These are phyloP conservation scores for Notechis scutatus DNA, from an alignment of 2,113 vertebrate genomes.

Conservation along the genomic window DNA sequence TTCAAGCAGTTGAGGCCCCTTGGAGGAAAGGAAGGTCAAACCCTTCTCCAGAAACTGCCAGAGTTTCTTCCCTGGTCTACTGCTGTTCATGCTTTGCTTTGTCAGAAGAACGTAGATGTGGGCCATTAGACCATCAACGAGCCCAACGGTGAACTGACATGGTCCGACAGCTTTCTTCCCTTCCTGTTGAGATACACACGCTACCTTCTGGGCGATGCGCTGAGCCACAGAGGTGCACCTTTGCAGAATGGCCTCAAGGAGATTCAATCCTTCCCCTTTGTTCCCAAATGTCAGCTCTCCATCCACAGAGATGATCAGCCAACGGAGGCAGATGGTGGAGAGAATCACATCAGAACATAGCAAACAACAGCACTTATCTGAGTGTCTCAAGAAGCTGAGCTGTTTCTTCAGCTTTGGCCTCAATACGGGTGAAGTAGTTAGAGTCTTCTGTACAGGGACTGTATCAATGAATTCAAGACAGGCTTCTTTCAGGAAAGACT, in stretches of 20 bases:
- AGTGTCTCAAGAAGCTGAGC: slow-evolving; percentile 74
- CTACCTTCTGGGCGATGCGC: slow-evolving; percentile 9
- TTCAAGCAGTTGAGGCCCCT: slow-evolving; percentile 48
- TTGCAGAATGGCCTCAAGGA: slow-evolving; percentile 61
- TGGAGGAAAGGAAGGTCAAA: slow-evolving; percentile 67
- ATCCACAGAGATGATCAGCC: slow-evolving; percentile 72
- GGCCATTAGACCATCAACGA: slow-evolving; percentile 73
- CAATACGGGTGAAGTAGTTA: slow-evolving; percentile 70
- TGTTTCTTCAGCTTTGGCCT: slow-evolving; percentile 54
- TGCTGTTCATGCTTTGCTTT: slow-evolving; percentile 52
- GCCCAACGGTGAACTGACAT: not conserved
- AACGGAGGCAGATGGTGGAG: slow-evolving; percentile 72
- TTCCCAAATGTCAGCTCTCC: slow-evolving; percentile 44
- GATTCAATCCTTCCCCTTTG: slow-evolving; percentile 42
- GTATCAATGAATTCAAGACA: slow-evolving; percentile 60
- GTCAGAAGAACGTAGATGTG: slow-evolving; percentile 72
- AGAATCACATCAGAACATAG: slow-evolving; percentile 79
- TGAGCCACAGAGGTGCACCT: slow-evolving; percentile 55
- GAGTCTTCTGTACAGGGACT: slow-evolving; percentile 31
- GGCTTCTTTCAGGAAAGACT: slow-evolving; percentile 67
- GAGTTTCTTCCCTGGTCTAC: slow-evolving; percentile 52
- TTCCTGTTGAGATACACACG: not conserved
- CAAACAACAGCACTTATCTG: slow-evolving; percentile 66
- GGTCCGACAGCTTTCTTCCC: accelerated
- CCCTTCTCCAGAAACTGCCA: slow-evolving; percentile 75